A percentile compares a stretch with the other conserved stretches of the same genome.
Evolutionary conservation across 2,113 vertebrate species (phyloP).

Genomic region (Pachycephala philippinensis): DNA sequence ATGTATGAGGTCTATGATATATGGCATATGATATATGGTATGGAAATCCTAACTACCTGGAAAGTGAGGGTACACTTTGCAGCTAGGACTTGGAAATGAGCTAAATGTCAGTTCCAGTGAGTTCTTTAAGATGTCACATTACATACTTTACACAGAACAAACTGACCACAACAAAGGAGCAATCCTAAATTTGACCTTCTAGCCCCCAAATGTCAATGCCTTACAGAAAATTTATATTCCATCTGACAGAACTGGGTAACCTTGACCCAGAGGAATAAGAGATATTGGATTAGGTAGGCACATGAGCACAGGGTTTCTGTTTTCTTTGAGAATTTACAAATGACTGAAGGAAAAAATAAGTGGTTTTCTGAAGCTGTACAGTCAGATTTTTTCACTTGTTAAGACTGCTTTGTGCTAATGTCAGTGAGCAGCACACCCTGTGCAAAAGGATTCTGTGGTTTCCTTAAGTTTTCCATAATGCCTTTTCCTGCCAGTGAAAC

Average conservation of each 20-base stretch:
- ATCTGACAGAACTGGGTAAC: not conserved
- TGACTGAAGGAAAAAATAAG: not conserved
- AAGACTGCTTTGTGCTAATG: not conserved
- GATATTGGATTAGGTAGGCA: not conserved
- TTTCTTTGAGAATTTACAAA: not conserved
- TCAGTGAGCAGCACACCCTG: not conserved
- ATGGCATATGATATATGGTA: not conserved
- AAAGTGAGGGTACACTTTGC: not conserved
- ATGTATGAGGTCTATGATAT: not conserved
- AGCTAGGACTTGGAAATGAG: not conserved
- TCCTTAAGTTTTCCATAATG: not conserved
- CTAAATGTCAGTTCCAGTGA: not conserved
- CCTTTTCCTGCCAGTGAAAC: conserved; percentile 42
- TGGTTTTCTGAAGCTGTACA: not conserved
- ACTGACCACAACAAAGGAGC: not conserved
- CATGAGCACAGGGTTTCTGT: not conserved
- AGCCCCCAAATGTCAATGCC: not conserved
- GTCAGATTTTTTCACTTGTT: not conserved
- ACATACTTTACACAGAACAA: not conserved
- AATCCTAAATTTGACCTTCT: not conserved
- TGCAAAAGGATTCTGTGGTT: not conserved
- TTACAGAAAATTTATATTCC: not conserved
- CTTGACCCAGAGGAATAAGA: conserved; percentile 2
- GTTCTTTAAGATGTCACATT: not conserved
- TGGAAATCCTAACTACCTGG: not conserved